Percentiles rank a stretch among this genome's conserved stretches.
These are phyloP conservation scores for Bolborhynchus lineola DNA, from an alignment of 2,113 vertebrate genomes.

Conservation along the genomic window DNA sequence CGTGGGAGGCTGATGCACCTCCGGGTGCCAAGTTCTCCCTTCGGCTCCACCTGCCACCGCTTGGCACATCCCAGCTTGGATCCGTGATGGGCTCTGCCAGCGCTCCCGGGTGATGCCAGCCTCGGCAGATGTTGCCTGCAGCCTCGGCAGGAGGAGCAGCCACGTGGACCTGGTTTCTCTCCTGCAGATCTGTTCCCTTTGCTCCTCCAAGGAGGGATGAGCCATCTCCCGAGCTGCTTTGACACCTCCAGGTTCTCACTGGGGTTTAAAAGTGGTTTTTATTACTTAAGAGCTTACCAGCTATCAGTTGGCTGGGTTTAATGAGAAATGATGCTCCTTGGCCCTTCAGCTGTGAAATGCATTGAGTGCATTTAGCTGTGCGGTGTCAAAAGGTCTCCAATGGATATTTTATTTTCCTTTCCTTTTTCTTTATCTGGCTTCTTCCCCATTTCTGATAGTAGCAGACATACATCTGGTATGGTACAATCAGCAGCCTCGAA, in stretches of 20 bases:
- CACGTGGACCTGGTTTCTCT: neutral
- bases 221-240: neutral
- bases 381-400: neutral
- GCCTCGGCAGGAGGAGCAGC: neutral
- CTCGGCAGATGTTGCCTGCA: constrained; percentile 38
- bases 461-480: accelerated
- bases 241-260: neutral
- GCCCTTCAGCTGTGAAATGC: neutral
- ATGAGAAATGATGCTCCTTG: neutral
- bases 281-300: neutral
- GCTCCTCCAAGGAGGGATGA: neutral
- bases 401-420: neutral
- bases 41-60: neutral
- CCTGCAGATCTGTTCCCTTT: neutral
- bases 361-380: neutral
- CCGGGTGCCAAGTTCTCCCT: neutral
- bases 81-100: neutral
- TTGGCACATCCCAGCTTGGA: neutral
- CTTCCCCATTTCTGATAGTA: neutral
- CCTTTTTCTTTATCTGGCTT: neutral
- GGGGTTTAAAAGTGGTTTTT: neutral
- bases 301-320: neutral
- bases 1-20: neutral
- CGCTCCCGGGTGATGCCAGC: neutral
- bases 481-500: accelerated